A percentile compares a stretch with the other conserved stretches of the same genome.
phyloP scores from a whole-genome alignment of 2,797 vertebrate species.

The Ambastaia sidthimunki region DNA sequence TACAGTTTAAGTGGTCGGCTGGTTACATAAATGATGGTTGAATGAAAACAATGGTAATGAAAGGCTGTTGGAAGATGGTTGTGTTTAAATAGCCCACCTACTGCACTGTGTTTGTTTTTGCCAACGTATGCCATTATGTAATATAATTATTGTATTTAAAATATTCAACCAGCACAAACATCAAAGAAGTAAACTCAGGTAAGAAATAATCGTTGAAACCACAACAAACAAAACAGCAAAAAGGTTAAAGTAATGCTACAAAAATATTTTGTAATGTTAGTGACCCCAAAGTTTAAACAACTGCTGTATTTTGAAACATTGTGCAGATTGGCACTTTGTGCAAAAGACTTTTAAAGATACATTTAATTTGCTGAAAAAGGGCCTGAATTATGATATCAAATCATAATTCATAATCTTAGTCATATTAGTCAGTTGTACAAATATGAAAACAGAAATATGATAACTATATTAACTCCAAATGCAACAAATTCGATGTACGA shows the following conservation, averaged over 20 bases:
- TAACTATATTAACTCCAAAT: neutral
- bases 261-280: neutral
- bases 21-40: slow-evolving; percentile 51
- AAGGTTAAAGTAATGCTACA: neutral
- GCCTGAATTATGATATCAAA: neutral
- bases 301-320: neutral
- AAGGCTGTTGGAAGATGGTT: slow-evolving; percentile 27
- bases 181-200: neutral
- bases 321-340: neutral
- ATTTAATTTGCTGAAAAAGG: neutral
- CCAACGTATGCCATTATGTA: slow-evolving; percentile 6
- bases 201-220: neutral
- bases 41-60: slow-evolving; percentile 48
- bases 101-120: slow-evolving; percentile 6
- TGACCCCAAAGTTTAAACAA: neutral
- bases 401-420: slow-evolving; percentile 2
- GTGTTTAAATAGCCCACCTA: slow-evolving; percentile 40
- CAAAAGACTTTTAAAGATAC: neutral
- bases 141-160: neutral
- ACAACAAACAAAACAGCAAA: slow-evolving; percentile 2
- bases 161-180: neutral
- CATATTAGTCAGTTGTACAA: slow-evolving; percentile 10
- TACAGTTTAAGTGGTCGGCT: slow-evolving; percentile 62
- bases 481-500: neutral
- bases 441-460: neutral